phyloP scores from a whole-genome alignment of 2,797 vertebrate species.

The Enteromius viviparus region DNA sequence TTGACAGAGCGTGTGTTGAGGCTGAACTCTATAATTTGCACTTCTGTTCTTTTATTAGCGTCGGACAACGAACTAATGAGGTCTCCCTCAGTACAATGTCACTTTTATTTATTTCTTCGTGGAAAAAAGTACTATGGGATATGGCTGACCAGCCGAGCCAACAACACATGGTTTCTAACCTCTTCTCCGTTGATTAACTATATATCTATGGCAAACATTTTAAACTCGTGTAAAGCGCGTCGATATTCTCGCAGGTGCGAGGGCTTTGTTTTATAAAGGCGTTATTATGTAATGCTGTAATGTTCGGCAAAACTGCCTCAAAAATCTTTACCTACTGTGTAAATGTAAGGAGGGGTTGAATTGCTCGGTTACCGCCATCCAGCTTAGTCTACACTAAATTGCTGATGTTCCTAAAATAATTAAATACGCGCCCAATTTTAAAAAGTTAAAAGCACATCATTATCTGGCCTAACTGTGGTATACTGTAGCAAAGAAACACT shows the following conservation, averaged over 20 bases:
- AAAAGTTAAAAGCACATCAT: not conserved
- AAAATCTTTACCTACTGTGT: not conserved
- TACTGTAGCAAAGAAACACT: no score
- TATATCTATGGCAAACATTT: not conserved
- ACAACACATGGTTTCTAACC: conserved; percentile 21
- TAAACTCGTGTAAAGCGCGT: not conserved
- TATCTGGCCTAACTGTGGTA: not conserved
- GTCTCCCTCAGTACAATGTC: conserved; percentile 86
- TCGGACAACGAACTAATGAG: conserved; percentile 91
- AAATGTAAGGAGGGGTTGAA: conserved; percentile 4
- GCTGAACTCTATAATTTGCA: conserved; percentile 87
- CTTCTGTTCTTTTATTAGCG: conserved; percentile 90
- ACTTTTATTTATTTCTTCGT: conserved; percentile 88
- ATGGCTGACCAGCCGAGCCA: conserved; percentile 38
- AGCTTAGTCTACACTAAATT: not conserved
- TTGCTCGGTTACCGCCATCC: not conserved
- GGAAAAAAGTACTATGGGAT: conserved; percentile 71
- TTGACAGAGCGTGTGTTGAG: conserved; percentile 88
- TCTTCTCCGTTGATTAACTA: conserved; percentile 23
- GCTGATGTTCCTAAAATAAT: not conserved
- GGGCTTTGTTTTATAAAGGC: not conserved
- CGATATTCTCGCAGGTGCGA: not conserved
- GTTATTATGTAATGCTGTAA: not conserved
- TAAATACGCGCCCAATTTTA: not conserved
- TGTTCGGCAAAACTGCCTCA: not conserved